A percentile compares a stretch with the other conserved stretches of the same genome.
phyloP scores from a whole-genome alignment of 2,888 invertebrate genomes.

The Melanostoma mellinum region DNA sequence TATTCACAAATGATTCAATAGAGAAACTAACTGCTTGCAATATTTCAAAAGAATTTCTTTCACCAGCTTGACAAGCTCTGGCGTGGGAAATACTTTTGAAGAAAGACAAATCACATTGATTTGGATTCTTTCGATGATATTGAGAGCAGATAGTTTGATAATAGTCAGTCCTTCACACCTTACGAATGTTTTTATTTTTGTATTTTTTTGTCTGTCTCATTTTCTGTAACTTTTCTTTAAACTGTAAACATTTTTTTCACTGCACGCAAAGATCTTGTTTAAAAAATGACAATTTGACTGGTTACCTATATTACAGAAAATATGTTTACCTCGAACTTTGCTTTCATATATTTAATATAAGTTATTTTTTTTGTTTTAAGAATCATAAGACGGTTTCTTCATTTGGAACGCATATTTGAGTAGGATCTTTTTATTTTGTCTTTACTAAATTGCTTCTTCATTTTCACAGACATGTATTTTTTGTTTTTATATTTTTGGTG shows the following conservation, averaged over 20 bases:
- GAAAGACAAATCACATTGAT: background rate
- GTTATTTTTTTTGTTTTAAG: too few species aligned
- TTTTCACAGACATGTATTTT: too few species aligned
- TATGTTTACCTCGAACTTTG: too few species aligned
- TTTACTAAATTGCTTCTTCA: too few species aligned
- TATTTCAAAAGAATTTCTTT: conserved; percentile 68
- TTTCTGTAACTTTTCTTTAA: conserved; percentile 13
- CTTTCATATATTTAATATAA: too few species aligned
- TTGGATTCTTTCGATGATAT: conserved; percentile 26
- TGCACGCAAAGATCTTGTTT: conserved; percentile 40
- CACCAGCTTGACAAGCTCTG: conserved; percentile 23
- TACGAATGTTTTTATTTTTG: conserved; percentile 22
- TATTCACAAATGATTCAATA: conserved; percentile 3
- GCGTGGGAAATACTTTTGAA: conserved; percentile 34
- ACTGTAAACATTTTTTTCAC: background rate
- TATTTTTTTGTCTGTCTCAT: conserved; percentile 21
- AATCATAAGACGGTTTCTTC: too few species aligned
- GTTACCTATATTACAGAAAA: too few species aligned
- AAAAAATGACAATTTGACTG: too few species aligned
- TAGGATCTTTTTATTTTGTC: too few species aligned
- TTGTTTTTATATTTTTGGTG: too few species aligned
- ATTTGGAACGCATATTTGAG: too few species aligned
- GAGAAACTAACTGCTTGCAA: conserved; percentile 74
- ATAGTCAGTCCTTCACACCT: conserved; percentile 27
- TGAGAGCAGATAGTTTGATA: conserved; percentile 66